Percentiles rank a stretch among this genome's conserved stretches.
Evolutionary conservation across 1,140 invertebrate genomes (phyloP).

Genomic region (Ceratoteleas bidentatus): DNA sequence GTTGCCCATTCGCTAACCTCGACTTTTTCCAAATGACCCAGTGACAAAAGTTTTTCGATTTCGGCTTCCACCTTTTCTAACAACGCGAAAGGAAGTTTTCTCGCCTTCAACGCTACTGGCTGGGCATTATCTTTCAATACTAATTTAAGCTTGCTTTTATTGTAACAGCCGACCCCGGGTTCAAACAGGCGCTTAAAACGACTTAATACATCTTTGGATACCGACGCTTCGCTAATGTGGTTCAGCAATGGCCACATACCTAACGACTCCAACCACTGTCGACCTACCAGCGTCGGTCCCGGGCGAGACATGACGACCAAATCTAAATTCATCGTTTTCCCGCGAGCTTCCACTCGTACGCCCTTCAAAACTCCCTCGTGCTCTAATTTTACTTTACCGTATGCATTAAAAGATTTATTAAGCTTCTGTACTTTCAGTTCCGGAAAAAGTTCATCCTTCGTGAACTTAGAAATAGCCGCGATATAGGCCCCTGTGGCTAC

Average conservation of each 20-base stretch:
- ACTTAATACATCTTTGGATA: not conserved
- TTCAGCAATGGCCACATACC: constrained; percentile 7
- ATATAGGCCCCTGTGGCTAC: constrained; percentile 11
- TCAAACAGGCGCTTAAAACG: constrained; percentile 12
- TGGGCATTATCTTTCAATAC: constrained; percentile 18
- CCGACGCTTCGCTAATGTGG: constrained; percentile 1
- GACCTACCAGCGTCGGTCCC: constrained; percentile 12
- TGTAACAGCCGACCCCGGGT: constrained; percentile 7
- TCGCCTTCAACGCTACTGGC: constrained; percentile 17
- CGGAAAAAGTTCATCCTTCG: constrained; percentile 7
- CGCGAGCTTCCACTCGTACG: not conserved
- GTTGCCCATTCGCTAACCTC: constrained; percentile 11
- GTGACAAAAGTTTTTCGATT: not conserved
- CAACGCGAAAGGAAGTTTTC: constrained; percentile 35
- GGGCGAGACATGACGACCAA: not conserved
- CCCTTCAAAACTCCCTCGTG: not conserved
- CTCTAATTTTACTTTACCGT: constrained; percentile 9
- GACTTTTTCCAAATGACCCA: constrained; percentile 16
- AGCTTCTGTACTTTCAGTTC: not conserved
- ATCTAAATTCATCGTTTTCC: not conserved
- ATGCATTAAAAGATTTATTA: constrained; percentile 14
- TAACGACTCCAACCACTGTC: constrained; percentile 13
- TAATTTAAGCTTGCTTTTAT: constrained; percentile 20
- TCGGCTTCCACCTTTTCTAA: constrained; percentile 63
- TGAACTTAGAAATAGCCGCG: not conserved